Evolutionary conservation across 2,797 vertebrate genomes (phyloP).

Genomic region (Cossypha polioptera): DNA sequence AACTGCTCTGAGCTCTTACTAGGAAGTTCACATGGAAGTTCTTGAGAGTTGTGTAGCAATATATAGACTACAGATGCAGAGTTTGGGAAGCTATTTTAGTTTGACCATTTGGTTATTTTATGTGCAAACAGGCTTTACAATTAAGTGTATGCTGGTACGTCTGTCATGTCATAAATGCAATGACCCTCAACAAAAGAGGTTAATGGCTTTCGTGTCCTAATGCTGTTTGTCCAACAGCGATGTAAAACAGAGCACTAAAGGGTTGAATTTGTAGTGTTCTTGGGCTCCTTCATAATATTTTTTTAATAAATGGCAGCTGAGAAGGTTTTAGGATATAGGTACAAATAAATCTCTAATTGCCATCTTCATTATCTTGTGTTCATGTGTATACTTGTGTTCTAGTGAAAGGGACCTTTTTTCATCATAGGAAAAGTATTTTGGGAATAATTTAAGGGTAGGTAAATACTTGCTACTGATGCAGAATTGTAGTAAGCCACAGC

Average conservation of each 20-base stretch:
- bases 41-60: neutral
- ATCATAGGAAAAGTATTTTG: neutral
- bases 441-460: neutral
- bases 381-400: neutral
- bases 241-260: neutral
- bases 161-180: constrained; percentile 37
- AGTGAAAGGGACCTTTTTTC: neutral
- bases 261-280: neutral
- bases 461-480: neutral
- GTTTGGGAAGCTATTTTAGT: neutral
- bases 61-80: neutral
- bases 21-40: neutral
- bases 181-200: constrained; percentile 58
- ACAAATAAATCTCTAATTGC: neutral
- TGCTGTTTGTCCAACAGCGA: constrained; percentile 43
- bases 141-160: constrained; percentile 41
- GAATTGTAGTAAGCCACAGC: neutral
- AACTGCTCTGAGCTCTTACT: constrained; percentile 22
- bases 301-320: constrained; percentile 20
- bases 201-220: constrained; percentile 38
- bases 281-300: neutral
- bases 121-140: constrained; percentile 38
- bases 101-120: constrained; percentile 51
- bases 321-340: neutral
- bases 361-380: neutral